A percentile compares a stretch with the other conserved stretches of the same genome.
Evolutionary conservation across 2,113 vertebrate genomes (phyloP).

Genomic region (Calidris pygmaea): DNA sequence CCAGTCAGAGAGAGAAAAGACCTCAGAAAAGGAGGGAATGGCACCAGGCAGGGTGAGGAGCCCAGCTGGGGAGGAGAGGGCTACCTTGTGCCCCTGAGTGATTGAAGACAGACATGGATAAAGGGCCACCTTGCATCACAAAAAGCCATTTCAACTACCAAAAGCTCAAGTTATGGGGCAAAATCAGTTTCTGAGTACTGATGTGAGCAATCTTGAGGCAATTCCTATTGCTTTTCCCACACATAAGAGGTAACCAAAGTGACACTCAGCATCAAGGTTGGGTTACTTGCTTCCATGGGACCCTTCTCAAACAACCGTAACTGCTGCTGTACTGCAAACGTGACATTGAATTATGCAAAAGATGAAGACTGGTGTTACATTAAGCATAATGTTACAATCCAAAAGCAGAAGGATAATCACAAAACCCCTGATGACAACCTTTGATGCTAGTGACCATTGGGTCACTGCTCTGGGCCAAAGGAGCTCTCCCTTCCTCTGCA

Average conservation of each 20-base stretch:
- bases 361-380: background rate
- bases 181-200: background rate
- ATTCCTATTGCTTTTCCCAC: background rate
- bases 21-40: background rate
- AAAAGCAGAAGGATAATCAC: background rate
- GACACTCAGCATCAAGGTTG: background rate
- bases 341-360: background rate
- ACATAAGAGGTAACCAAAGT: rapidly evolving
- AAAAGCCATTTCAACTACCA: background rate
- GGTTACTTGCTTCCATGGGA: background rate
- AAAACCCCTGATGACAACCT: background rate
- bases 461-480: background rate
- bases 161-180: background rate
- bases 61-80: background rate
- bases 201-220: background rate
- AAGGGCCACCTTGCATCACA: background rate
- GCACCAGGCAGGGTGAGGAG: background rate
- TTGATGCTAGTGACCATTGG: too few relatives aligned
- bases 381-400: background rate
- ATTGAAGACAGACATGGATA: background rate
- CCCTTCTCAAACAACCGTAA: background rate
- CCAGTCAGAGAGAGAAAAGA: background rate
- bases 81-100: background rate
- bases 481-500: background rate
- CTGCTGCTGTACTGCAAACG: background rate